phyloP scores from a whole-genome alignment of 1,140 invertebrate species.

The Achroia grisella region DNA sequence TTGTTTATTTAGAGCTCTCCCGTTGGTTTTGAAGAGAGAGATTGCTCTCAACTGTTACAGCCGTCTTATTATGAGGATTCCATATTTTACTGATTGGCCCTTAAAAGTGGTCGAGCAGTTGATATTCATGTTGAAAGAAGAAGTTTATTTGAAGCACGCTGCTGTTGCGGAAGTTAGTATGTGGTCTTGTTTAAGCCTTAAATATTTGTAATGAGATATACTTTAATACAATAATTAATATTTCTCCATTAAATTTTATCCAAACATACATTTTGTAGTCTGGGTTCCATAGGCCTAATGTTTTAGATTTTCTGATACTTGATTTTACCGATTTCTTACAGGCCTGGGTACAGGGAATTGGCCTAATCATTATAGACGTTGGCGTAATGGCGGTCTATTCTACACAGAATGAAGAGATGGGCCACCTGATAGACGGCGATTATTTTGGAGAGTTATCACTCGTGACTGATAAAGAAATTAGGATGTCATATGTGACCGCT shows the following conservation, averaged over 20 bases:
- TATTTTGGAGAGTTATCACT: conserved; percentile 77
- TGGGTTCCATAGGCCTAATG: too few relatives aligned
- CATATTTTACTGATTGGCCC: conserved; percentile 20
- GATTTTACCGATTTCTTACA: too few relatives aligned
- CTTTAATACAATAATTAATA: not conserved
- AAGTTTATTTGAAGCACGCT: conserved; percentile 24
- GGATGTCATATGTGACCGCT: too few relatives aligned
- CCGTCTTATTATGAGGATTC: conserved; percentile 12
- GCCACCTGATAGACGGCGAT: conserved; percentile 74
- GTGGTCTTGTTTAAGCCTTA: not conserved
- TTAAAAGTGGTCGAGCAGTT: conserved; percentile 17
- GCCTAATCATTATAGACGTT: conserved; percentile 22
- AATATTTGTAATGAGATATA: not conserved
- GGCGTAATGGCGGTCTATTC: conserved; percentile 72
- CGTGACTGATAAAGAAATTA: conserved; percentile 64
- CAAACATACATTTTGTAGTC: not conserved
- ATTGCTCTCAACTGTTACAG: conserved; percentile 15
- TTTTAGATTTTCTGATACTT: too few relatives aligned
- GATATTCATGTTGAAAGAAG: conserved; percentile 17
- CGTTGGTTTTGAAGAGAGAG: conserved; percentile 20
- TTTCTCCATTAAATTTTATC: too few relatives aligned
- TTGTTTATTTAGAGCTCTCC: conserved; percentile 10
- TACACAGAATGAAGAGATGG: conserved; percentile 47
- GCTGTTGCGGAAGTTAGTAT: conserved; percentile 24
- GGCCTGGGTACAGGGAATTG: conserved; percentile 15